Conservation (phyloP, 1,140 invertebrate species). For the Zaprionus camerounensis region DNA sequence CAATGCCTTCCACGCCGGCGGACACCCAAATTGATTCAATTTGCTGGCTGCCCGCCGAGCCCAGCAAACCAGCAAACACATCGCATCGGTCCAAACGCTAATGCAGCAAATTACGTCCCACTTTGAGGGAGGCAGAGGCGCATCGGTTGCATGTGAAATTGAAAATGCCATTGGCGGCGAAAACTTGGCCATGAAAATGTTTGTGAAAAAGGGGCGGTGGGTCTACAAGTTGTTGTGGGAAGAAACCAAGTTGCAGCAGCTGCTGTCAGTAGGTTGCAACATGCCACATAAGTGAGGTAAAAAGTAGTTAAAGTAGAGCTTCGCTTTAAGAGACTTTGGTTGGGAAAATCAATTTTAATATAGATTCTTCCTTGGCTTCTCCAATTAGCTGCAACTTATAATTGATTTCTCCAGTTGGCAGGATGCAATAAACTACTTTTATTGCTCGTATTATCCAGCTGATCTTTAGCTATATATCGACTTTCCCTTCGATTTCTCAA, state of each 20-base stretch:
- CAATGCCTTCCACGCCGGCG: constrained; percentile 48
- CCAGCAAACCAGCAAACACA: background rate
- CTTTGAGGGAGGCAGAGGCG: background rate
- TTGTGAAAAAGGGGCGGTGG: background rate
- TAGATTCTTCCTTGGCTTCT: background rate
- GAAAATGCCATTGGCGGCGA: constrained; percentile 18
- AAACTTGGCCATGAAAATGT: constrained; percentile 15
- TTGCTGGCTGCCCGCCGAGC: constrained; percentile 32
- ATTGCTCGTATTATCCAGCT: constrained; percentile 1
- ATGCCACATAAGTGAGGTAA: constrained; percentile 9
- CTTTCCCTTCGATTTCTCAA: constrained; percentile 34
- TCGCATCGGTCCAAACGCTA: constrained; percentile 18
- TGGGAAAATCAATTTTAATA: background rate
- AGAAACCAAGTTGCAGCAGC: background rate
- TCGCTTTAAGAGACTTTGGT: background rate
- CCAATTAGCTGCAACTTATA: background rate
- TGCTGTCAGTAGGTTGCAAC: background rate
- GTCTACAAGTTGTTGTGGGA: constrained; percentile 9
- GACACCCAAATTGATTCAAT: constrained; percentile 61
- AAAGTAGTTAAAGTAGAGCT: background rate
- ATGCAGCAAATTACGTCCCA: constrained; percentile 15
- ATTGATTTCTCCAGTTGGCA: background rate
- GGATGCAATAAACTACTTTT: constrained; percentile 7
- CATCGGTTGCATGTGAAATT: constrained; percentile 24
- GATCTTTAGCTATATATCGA: constrained; percentile 5